A percentile compares a stretch with the other conserved stretches of the same genome.
These are phyloP conservation scores for Zaprionus kolodkinae DNA, from an alignment of 1,140 invertebrate species.

Conservation along the genomic window DNA sequence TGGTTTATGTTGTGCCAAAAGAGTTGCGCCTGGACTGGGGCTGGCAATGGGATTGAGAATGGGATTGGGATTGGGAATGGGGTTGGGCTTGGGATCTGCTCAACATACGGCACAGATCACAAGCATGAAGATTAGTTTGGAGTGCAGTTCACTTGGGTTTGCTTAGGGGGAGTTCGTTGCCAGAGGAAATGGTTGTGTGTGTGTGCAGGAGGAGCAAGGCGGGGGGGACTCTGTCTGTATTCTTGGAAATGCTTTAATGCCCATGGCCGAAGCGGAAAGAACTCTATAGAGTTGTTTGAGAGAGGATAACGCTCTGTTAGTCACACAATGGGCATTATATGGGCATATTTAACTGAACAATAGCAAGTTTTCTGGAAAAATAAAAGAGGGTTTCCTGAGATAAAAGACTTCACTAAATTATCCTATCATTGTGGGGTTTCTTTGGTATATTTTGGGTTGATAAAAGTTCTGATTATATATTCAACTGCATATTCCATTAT, in stretches of 20 bases:
- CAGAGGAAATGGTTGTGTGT: slow-evolving; percentile 18
- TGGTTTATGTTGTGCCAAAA: slow-evolving; percentile 79
- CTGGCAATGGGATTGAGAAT: slow-evolving; percentile 9
- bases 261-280: slow-evolving; percentile 2
- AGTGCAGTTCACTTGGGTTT: slow-evolving; percentile 17
- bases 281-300: slow-evolving; percentile 1
- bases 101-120: slow-evolving; percentile 63
- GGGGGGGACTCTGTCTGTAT: slow-evolving; percentile 26
- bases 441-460: no score
- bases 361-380: background rate
- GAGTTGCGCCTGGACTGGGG: slow-evolving; percentile 41
- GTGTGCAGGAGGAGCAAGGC: slow-evolving; percentile 12
- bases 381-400: no score
- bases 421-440: no score
- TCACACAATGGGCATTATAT: background rate
- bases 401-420: no score
- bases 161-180: slow-evolving; percentile 39
- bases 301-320: background rate
- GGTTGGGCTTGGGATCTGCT: slow-evolving; percentile 44
- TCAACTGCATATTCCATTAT: no score
- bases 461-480: no score
- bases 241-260: slow-evolving; percentile 50
- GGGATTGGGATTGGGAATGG: background rate
- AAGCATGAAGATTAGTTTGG: slow-evolving; percentile 59
- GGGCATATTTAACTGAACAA: background rate